Evolutionary conservation across 2,888 invertebrate genomes (phyloP).

Genomic region (Sclerodermus sp.): DNA sequence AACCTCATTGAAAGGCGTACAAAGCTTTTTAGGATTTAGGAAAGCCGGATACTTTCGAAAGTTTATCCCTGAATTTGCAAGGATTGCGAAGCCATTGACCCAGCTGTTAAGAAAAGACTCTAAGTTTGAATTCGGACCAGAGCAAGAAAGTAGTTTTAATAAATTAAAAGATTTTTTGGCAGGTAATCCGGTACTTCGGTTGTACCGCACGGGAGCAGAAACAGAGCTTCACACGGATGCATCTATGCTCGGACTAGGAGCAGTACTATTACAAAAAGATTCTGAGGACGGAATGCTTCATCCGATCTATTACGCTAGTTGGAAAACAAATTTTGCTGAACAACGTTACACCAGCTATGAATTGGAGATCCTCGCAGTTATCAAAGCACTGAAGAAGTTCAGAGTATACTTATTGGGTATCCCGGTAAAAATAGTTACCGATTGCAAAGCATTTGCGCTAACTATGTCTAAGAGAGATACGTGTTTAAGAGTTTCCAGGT

Average conservation of each 20-base stretch:
- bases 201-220: conserved; percentile 4
- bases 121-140: conserved; percentile 4
- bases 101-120: background rate
- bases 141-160: conserved; percentile 3
- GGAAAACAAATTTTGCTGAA: conserved; percentile 23
- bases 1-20: conserved; percentile 1
- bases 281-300: conserved; percentile 17
- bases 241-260: conserved; percentile 18
- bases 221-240: conserved; percentile 19
- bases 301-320: conserved; percentile 27
- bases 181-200: conserved; percentile 1
- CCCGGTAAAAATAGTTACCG: conserved; percentile 29
- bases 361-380: conserved; percentile 26
- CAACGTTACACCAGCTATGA: conserved; percentile 24
- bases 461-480: conserved; percentile 19
- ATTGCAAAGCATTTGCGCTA: conserved; percentile 26
- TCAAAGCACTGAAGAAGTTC: conserved; percentile 27
- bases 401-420: conserved; percentile 29
- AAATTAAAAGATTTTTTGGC: background rate
- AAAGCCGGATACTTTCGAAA: conserved; percentile 23
- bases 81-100: conserved; percentile 11
- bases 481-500: conserved; percentile 19
- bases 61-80: conserved; percentile 10
- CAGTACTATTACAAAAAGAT: conserved; percentile 19
- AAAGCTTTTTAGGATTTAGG: conserved; percentile 13